Percentiles rank a stretch among this genome's conserved stretches.
Evolutionary conservation across 2,888 invertebrate species (phyloP).

Genomic region (Prenolepis imparis): DNA sequence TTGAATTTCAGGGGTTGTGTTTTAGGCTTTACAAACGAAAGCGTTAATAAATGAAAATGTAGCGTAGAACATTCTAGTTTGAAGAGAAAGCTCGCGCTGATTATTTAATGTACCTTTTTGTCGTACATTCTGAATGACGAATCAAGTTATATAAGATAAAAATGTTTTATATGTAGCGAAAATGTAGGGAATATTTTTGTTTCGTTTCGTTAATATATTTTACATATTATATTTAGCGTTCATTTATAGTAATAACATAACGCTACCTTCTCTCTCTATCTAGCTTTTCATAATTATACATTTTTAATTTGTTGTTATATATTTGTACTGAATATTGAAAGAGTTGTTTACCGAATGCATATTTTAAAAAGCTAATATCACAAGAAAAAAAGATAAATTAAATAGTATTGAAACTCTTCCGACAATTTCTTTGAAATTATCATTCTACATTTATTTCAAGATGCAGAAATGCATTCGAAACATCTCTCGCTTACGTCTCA

Average conservation of each 20-base stretch:
- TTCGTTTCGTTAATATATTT: neutral
- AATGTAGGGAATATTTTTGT: neutral
- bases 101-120: constrained; percentile 28
- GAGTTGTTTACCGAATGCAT: too few species aligned
- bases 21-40: constrained; percentile 67
- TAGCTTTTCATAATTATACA: neutral
- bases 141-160: neutral
- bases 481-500: neutral
- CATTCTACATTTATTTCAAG: neutral
- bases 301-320: constrained; percentile 15
- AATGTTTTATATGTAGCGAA: neutral
- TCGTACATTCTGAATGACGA: constrained; percentile 19
- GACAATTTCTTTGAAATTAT: neutral
- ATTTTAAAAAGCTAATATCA: neutral
- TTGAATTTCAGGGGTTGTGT: constrained; percentile 80
- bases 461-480: neutral
- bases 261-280: neutral
- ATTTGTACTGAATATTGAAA: too few species aligned
- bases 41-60: constrained; percentile 58
- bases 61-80: neutral
- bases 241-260: neutral
- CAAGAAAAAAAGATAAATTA: neutral
- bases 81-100: constrained; percentile 5
- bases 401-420: neutral
- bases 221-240: neutral